Evolutionary conservation across 2,888 invertebrate genomes (phyloP).

Genomic region (Tetranychus piercei): DNA sequence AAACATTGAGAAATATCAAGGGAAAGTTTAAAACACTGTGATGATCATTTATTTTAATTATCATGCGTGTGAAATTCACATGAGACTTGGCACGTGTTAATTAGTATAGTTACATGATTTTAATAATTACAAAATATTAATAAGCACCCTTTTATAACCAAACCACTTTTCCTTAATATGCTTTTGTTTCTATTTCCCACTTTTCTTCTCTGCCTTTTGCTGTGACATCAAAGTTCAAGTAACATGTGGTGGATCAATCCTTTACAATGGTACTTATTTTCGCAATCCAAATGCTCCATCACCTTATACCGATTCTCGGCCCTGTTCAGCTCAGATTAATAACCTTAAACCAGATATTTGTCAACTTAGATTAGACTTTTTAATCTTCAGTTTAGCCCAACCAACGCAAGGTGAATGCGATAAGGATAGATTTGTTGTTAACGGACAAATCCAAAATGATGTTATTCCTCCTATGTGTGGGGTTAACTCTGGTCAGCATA

Average conservation of each 20-base stretch:
- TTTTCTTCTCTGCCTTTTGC: neutral
- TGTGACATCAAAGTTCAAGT: conserved; percentile 15
- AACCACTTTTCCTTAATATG: neutral
- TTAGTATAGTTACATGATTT: neutral
- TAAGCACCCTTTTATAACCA: too few species aligned
- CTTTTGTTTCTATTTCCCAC: neutral
- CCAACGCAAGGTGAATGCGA: conserved; percentile 20
- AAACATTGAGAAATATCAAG: too few species aligned
- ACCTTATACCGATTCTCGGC: conserved; percentile 17
- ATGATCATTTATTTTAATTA: too few species aligned
- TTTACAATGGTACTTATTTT: conserved; percentile 21
- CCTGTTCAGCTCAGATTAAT: conserved; percentile 18
- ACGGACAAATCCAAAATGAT: conserved; percentile 19
- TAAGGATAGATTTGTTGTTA: conserved; percentile 20
- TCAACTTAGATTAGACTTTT: conserved; percentile 21
- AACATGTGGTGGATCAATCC: conserved; percentile 17
- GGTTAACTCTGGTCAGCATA: conserved; percentile 21
- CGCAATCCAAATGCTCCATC: conserved; percentile 20
- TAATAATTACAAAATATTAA: neutral
- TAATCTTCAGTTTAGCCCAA: conserved; percentile 16
- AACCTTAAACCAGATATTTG: conserved; percentile 16
- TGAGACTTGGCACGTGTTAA: neutral
- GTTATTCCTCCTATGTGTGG: conserved; percentile 23
- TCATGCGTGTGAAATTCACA: neutral
- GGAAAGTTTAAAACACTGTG: too few species aligned